These are phyloP conservation scores for Thripadectes ignobilis DNA, from an alignment of 2,797 vertebrate genomes.

Conservation along the genomic window DNA sequence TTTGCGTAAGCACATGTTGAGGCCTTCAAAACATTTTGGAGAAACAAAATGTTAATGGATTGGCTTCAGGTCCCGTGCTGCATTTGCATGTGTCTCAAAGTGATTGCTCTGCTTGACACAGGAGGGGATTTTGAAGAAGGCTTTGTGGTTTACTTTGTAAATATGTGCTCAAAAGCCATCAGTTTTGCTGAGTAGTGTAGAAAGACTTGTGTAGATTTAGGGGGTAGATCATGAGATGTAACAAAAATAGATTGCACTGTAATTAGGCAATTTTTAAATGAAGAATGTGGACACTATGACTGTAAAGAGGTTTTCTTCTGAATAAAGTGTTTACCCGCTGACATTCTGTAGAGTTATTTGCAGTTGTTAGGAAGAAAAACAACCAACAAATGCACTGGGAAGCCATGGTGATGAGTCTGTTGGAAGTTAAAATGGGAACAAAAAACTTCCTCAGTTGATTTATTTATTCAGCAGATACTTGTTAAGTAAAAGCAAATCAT, in stretches of 20 bases:
- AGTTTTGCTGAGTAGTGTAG: not conserved
- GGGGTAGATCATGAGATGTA: not conserved
- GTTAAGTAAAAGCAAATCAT: conserved; percentile 1
- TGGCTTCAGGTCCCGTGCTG: not conserved
- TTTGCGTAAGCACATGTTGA: not conserved
- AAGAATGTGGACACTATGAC: not conserved
- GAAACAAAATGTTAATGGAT: not conserved
- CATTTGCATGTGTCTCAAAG: not conserved
- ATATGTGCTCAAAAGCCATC: not conserved
- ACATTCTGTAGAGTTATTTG: conserved; percentile 1
- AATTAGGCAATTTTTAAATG: not conserved
- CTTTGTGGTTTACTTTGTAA: not conserved
- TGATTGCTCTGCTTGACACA: not conserved
- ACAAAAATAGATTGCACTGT: not conserved
- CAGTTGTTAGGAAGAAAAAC: not conserved
- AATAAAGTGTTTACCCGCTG: not conserved
- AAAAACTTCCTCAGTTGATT: conserved; percentile 22
- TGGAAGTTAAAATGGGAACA: conserved; percentile 30
- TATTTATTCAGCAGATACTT: conserved; percentile 26
- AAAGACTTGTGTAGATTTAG: not conserved
- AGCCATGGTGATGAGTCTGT: not conserved
- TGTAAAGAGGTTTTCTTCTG: not conserved
- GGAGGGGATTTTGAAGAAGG: not conserved
- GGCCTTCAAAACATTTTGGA: not conserved
- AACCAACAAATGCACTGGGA: not conserved